These are phyloP conservation scores for Microtus ochrogaster DNA, from an alignment of 2,113 vertebrate genomes.

Conservation along the genomic window DNA sequence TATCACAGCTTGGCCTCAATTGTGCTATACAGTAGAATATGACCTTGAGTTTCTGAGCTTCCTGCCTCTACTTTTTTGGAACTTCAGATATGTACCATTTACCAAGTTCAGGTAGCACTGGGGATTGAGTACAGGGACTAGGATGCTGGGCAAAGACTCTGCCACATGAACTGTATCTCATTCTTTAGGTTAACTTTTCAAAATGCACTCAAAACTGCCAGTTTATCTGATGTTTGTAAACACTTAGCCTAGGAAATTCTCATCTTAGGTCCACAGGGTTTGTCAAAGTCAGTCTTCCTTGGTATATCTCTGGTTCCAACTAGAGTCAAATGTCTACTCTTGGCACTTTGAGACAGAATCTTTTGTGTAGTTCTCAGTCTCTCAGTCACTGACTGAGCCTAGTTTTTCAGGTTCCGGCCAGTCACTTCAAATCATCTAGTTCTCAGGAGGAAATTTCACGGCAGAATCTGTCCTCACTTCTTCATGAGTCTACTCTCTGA, in stretches of 20 bases:
- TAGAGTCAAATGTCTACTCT: rapidly evolving
- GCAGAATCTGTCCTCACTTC: not conserved
- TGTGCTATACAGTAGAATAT: not conserved
- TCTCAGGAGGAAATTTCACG: not conserved
- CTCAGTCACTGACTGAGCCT: not conserved
- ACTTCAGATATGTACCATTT: not conserved
- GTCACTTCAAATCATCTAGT: not conserved
- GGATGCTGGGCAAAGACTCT: not conserved
- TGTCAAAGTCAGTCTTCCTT: not conserved
- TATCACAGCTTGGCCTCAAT: not conserved
- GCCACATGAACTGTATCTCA: not conserved
- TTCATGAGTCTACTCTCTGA: not conserved
- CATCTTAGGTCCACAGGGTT: not conserved
- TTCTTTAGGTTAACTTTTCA: not conserved
- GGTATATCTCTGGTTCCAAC: not conserved
- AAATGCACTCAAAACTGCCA: not conserved
- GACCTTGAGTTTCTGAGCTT: not conserved
- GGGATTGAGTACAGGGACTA: not conserved
- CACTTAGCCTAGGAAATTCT: not conserved
- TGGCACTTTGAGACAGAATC: not conserved
- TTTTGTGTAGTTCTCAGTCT: not conserved
- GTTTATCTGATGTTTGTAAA: not conserved
- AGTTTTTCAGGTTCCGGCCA: not conserved
- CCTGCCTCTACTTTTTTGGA: not conserved
- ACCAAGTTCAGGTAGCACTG: not conserved